Percentiles rank a stretch among this genome's conserved stretches.
These are phyloP conservation scores for Paramacrobiotus metropolitanus DNA, from an alignment of 1,140 invertebrate species.

Conservation along the genomic window DNA sequence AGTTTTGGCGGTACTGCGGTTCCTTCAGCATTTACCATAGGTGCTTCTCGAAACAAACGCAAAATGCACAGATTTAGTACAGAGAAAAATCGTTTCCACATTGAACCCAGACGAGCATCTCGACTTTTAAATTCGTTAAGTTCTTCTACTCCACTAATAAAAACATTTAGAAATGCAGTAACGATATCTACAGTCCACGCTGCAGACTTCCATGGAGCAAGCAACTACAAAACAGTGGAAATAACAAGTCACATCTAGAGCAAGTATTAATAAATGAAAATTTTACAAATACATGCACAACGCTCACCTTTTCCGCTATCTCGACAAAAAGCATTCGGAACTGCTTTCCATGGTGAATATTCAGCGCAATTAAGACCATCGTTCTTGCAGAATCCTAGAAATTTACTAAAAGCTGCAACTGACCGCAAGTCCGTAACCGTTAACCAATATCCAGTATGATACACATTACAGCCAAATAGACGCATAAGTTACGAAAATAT, in stretches of 20 bases:
- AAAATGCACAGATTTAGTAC: neutral
- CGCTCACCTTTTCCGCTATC: neutral
- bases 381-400: neutral
- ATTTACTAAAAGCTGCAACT: too few relatives aligned
- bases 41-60: neutral
- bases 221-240: neutral
- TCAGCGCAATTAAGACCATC: neutral
- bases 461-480: too few relatives aligned
- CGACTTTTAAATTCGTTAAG: constrained; percentile 3
- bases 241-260: neutral
- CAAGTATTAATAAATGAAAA: too few relatives aligned
- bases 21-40: too few relatives aligned
- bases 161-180: neutral
- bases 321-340: neutral
- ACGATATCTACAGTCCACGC: neutral
- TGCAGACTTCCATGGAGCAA: neutral
- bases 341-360: neutral
- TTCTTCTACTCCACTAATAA: neutral
- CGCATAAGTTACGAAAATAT: too few relatives aligned
- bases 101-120: neutral
- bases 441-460: too few relatives aligned
- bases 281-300: neutral
- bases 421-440: too few relatives aligned
- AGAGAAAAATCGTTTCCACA: neutral
- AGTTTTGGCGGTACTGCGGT: too few relatives aligned